Base-by-base conservation (phyloP, 2,888 invertebrate species). In the Papilio gigon region DNA sequence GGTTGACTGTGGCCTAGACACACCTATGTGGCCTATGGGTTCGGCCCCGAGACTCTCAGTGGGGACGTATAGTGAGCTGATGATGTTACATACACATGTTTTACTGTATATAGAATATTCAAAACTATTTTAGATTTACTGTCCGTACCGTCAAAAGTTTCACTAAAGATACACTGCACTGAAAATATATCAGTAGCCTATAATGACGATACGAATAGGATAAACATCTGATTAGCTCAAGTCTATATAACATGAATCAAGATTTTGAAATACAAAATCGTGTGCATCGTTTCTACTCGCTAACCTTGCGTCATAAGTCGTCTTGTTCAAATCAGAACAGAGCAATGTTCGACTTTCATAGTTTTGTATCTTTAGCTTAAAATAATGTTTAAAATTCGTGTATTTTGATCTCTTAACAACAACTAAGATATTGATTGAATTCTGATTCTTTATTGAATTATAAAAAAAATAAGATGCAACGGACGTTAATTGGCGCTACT, bases 401-500 rank as follows among this genome's bases (percentile, higher is more conserved):
- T 9, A 35, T 35, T 1, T 17, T 5, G 22, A 22, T 17, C 0
- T 25, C 5, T 25, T 50, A 25, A 25, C 14, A 14, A 25, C 25
- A 1, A 14, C 25, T 50, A 14, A 14, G 22, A 47, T 12, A n/a
- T n/a, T n/a, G n/a, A n/a, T 12, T 47, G 22, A 14, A 25, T 27
- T 25, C 25, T 50, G 9, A 22, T 47, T 44, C 9, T 44, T 22
- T 25, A 17, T 25, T 25, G 14, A 50, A 25, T 22, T n/a, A 22
- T 22, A 25, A 77, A 78, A 77, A n/a, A 53, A 12, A n/a, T n/a
- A n/a, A 35, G 74, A 44, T 79, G 89, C 88, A 89, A 89, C 88
- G 84, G 83, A 77, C 82, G 83, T 88, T 90, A 89, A 90, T 90
- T 90, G 88, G 86, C 85, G 87, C 88, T 85, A 80, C 88, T 87